Base-by-base conservation (phyloP, 1,140 invertebrate genomes). In the Lanistes nyassanus region DNA sequence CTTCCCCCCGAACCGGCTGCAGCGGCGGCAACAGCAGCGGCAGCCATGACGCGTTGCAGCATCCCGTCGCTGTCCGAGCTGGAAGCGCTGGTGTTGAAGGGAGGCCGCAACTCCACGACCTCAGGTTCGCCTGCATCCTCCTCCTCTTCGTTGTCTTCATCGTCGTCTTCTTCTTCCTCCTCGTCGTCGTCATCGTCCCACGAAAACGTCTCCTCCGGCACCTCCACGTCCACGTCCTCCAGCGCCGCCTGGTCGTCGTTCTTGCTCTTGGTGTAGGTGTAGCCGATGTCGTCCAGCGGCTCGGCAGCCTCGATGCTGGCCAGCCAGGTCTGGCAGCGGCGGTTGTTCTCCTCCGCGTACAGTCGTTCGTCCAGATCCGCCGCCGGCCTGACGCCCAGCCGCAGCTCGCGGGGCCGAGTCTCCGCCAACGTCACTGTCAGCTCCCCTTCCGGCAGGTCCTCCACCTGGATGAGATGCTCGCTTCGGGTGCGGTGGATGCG, bases 271-370 rank as follows among this genome's bases (percentile, higher is more conserved):
- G 31, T 55, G 65, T 81, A 78, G 2, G 69, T 76, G 65, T 81
- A 78, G 37, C 34, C 73, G 26, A 83, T 78, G 47, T 79, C 80
- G 60, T 86, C 83, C 37, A 84, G 80, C 21, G 85, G 85, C 39
- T 84, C 82, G 55, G 81, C 83, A 3, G 81, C 84, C 74, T 84
- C 79, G 34, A 88, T 83, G 74, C 80, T 83, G 56, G 81, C 80
- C 68, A 88, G 75, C 86, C 86, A 88, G 36, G 62, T 85, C 76
- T 84, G 83, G 74, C 86, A 88, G 51, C 86, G 83, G 60, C 81
- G 75, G 29, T 85, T 83, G 62, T 86, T 87, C 66, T 86, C 86
- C 64, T 86, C 83, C 68, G 81, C 79, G 60, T 83, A 79, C 51
- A 83, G 74, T 13, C 76, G 80, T 34, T 83, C 83, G 66, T 85